These are phyloP conservation scores for Tinamus guttatus DNA, from an alignment of 2,113 vertebrate species.

Conservation along the genomic window DNA sequence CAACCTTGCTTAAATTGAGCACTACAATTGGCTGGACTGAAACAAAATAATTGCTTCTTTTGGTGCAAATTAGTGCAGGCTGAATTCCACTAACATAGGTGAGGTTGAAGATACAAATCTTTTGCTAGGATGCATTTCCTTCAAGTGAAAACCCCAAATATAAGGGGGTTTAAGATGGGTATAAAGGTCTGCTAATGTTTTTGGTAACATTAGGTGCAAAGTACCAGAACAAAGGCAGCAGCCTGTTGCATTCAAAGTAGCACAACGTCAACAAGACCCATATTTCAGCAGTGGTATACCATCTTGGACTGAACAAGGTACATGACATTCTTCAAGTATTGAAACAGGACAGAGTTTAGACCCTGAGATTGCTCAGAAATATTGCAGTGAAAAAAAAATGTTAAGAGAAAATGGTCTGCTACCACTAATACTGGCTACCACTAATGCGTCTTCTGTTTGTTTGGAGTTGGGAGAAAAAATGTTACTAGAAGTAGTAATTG, in stretches of 20 bases:
- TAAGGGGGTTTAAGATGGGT: too few relatives aligned
- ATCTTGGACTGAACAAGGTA: neutral
- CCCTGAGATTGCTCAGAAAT: conserved; percentile 8
- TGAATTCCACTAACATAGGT: neutral
- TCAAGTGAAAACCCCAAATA: neutral
- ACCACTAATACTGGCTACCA: neutral
- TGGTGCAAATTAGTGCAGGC: neutral
- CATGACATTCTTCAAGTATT: conserved; percentile 45
- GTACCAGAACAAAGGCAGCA: neutral
- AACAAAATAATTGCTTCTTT: neutral
- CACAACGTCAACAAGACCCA: neutral
- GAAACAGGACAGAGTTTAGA: conserved; percentile 48
- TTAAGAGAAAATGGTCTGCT: conserved; percentile 22
- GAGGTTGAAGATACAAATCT: neutral
- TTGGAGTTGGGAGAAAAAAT: neutral
- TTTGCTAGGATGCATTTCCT: neutral
- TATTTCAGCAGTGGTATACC: neutral
- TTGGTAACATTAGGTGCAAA: neutral
- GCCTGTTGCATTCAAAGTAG: conserved; percentile 8
- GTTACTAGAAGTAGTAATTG: conserved; percentile 42
- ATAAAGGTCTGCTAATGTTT: neutral
- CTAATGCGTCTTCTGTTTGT: neutral
- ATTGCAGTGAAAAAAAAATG: conserved; percentile 35
- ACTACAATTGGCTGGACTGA: neutral
- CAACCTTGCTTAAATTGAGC: neutral